Base-by-base conservation (phyloP, 1,140 invertebrate genomes). In the Conus ventricosus region DNA sequence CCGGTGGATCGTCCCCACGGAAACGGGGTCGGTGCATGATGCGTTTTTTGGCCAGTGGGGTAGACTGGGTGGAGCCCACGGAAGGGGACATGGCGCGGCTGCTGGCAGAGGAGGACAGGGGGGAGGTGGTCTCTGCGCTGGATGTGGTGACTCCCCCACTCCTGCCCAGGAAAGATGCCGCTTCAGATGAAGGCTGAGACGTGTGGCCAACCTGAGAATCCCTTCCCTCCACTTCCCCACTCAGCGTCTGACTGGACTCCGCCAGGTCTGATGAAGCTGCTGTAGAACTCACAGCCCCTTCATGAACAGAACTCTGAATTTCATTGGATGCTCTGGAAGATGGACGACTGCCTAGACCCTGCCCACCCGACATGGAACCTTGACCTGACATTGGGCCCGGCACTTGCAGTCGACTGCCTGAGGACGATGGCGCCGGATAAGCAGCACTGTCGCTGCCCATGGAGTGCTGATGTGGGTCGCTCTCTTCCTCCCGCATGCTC, bases 21-120 rank as follows among this genome's bases (percentile, higher is more conserved):
- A 87, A 87, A 67, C 85, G 67, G 39, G 85, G 85, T 23, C 85
- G 71, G 75, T 87, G 85, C 85, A 87, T 87, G 85, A 87, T 87
- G 75, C 85, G 85, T 78, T 87, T 87, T 25, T 87, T 87, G 71
- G 71, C 85, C n/a, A 84, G n/a, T 2, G 85, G 54, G 53, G 85
- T 53, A 11, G 85, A 27, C 85, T 87, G 85, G 25, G 84, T 67
- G 63, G 84, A 85, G 4, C 85, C 85, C 17, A 87, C 75, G 13
- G 85, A 87, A 4, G 85, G 85, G 39, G 85, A 87, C 54, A 87
- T 20, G 71, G 85, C 67, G 5, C 85, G 71, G 57, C 53, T 87
- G 39, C 25, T 78, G 75, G 54, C 53, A 6, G 85, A 78, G 25
- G 85, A 87, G 17, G 85, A 87, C 51, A 87, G 25, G 1, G 85